Conservation (phyloP, 2,888 invertebrate genomes). For the Acrobasis repandana region DNA sequence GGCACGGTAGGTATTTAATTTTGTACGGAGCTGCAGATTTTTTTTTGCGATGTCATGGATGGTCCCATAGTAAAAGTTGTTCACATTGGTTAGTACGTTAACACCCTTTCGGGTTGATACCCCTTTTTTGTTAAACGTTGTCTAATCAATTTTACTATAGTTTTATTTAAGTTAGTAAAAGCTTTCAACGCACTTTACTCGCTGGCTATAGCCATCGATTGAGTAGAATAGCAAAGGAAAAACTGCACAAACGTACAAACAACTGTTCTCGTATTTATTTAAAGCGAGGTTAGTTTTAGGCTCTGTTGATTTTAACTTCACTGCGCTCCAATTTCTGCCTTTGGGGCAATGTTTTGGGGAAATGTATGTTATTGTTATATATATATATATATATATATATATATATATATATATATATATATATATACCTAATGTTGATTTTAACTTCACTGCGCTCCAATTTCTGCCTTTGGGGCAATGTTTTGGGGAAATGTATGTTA, state of each 20-base stretch:
- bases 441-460: conserved; percentile 1
- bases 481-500: too few relatives aligned
- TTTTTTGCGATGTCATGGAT: too few relatives aligned
- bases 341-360: neutral
- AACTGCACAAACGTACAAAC: conserved; percentile 2
- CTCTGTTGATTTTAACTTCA: conserved; percentile 11
- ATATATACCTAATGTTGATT: conserved; percentile 3
- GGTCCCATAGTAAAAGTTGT: too few relatives aligned
- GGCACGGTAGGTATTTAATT: too few relatives aligned
- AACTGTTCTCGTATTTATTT: conserved; percentile 3
- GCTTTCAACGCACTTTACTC: neutral
- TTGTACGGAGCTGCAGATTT: too few relatives aligned
- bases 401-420: too few relatives aligned
- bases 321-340: neutral
- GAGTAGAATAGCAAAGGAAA: neutral
- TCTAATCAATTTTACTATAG: too few relatives aligned
- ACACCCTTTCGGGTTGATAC: too few relatives aligned
- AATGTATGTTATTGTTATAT: neutral
- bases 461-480: neutral
- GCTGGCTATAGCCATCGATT: neutral
- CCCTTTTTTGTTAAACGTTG: too few relatives aligned
- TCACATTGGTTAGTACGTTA: too few relatives aligned
- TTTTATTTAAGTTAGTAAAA: too few relatives aligned
- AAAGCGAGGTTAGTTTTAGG: neutral
- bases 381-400: neutral